Base-by-base conservation (phyloP, 2,888 invertebrate genomes). In the Chrysolina oricalcia region DNA sequence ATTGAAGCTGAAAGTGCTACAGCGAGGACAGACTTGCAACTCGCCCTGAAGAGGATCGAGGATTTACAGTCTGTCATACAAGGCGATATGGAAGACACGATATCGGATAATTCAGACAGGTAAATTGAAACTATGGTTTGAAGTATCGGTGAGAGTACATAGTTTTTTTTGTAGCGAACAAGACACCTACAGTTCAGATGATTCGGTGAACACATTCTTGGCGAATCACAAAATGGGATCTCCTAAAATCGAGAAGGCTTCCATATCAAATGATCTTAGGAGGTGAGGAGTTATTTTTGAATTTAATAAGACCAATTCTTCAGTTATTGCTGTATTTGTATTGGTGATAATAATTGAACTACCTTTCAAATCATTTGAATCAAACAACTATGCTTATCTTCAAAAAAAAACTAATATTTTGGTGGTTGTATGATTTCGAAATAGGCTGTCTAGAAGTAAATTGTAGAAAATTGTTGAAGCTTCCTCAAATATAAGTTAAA, bases 41-140 rank as follows among this genome's bases (percentile, higher is more conserved):
- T 98, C 71, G 98, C 98, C 5, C 91, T 97, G 74, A 93, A 97
- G 79, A 91, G 98, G 76, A 97, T 98, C 82, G 94, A 97, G 64
- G 97, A 97, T 86, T 90, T 98, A 79, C 98, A 98, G 87, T 94
- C 96, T 85, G 98, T 97, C 77, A 95, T 98, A 87, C 96, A 97
- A 81, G 97, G 95, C 0, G 96, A 96, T 84, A 91, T 95, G 73
- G 91, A 91, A 76, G 89, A 91, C 79, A 93, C 93, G 83, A 93
- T 92, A 80, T 92, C 93, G 1, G 92, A 91, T 50, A 92, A 93
- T 85, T 92, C 92, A 11, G 94, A 94, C 83, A 93, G 93, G 93
- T 93, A 84, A 83, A 77, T 35, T 35, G 35, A 35, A 35, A 35
- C 8, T 35, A 35, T 35, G 35, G 6, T 35, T 35, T 6, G 35